Evolutionary conservation across 2,888 invertebrate genomes (phyloP), one percentile per base, ranked within the genome.

Genomic region (Drepanosiphum platanoidis): DNA sequence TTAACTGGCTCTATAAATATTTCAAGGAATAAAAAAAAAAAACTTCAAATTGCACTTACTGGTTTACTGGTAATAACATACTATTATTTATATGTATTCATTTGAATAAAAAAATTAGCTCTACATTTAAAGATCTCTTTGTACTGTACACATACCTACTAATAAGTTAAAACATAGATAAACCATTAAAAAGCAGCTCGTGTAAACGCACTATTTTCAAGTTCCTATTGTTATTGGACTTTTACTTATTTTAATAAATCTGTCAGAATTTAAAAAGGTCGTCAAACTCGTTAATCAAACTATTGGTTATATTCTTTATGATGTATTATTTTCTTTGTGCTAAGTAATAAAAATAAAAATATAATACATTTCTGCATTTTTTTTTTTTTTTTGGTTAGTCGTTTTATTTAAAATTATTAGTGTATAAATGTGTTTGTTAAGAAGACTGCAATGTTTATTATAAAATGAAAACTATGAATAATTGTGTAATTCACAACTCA

Each of bases 91-190:
- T 78, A 64, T 58, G 66, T 27, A 52, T 71, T 68, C 71, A 22
- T 70, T 58, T 61, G 2, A 0, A 13, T 9, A n/a, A 22, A 58
- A 82, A 71, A 30, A 22, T 52, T 82, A 71, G 81, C 39, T 72
- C 71, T 82, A 61, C 58, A 58, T 71, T 58, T 58, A 22, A 81
- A 72, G 81, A 72, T 82, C 71, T 81, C 81, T 80, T 46, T 80
- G 34, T 30, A 58, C 52, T 81, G 15, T 81, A 71, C 18, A n/a
- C 36, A 22, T 72, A 61, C 27, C 18, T 82, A 52, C 9, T 27
- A 52, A 39, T 82, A 61, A 71, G 39, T 61, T 72, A 71, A 36
- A 58, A 80, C 39, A 72, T 82, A 81, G 52, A 82, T 27, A 46
- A 46, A 22, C 27, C 46, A 52, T 52, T 70, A 34, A 58, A 80